Conservation (phyloP, 2,888 invertebrate genomes). For the Tridacna gigas region DNA sequence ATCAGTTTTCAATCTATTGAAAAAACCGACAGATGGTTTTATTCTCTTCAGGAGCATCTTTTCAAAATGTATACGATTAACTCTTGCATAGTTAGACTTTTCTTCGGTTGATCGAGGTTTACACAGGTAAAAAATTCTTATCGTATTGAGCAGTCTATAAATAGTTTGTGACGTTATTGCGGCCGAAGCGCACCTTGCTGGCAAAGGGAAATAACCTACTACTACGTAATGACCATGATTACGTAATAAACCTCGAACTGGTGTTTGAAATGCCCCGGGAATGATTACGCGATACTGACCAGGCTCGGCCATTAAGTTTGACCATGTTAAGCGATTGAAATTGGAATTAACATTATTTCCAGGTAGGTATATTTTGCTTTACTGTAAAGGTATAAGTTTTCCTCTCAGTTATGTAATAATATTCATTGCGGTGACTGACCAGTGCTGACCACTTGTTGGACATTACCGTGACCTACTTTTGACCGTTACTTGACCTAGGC, state of each 20-base stretch:
- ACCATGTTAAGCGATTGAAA: constrained; percentile 49
- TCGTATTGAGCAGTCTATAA: too few species aligned
- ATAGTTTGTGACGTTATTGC: background rate
- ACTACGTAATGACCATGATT: constrained; percentile 57
- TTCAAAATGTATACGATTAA: too few species aligned
- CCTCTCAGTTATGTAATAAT: constrained; percentile 16
- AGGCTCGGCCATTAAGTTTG: constrained; percentile 41
- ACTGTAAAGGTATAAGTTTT: background rate
- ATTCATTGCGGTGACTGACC: constrained; percentile 16
- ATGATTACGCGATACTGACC: constrained; percentile 57
- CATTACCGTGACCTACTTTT: constrained; percentile 61
- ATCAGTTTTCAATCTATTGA: too few species aligned
- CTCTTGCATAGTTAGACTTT: too few species aligned
- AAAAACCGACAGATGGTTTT: too few species aligned
- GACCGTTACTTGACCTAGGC: constrained; percentile 67
- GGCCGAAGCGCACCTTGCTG: constrained; percentile 35
- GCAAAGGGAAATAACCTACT: constrained; percentile 53
- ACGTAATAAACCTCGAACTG: constrained; percentile 68
- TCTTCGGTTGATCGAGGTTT: too few species aligned
- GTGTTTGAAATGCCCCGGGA: constrained; percentile 58
- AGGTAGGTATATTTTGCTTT: constrained; percentile 25
- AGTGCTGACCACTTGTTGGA: constrained; percentile 61
- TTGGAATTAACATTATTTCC: constrained; percentile 14
- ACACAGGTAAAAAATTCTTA: too few species aligned
- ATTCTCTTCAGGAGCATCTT: too few species aligned